Percentiles rank a stretch among this genome's conserved stretches.
Evolutionary conservation across 2,888 invertebrate species (phyloP).

Genomic region (Artemia sp.): DNA sequence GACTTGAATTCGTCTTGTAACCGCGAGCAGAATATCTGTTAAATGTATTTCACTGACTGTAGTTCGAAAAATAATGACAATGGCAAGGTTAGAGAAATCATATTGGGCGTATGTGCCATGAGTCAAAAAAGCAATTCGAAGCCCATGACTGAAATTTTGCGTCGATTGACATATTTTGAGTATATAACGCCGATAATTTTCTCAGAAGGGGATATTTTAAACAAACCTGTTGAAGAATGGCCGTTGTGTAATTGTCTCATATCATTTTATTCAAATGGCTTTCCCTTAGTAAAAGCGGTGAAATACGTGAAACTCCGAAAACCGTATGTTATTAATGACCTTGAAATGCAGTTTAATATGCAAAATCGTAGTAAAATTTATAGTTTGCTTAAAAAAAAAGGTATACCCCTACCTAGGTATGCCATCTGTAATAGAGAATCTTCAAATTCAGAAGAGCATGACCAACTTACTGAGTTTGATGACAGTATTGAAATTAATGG

Average conservation of each 20-base stretch:
- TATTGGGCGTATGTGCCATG: conserved; percentile 99
- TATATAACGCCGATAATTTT: conserved; percentile 87
- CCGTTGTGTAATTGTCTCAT: conserved; percentile 93
- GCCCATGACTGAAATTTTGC: conserved; percentile 96
- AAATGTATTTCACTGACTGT: no score
- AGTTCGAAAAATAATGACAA: conserved; percentile 27
- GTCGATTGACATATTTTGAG: conserved; percentile 84
- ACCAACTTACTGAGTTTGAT: conserved; percentile 70
- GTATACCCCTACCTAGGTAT: conserved; percentile 93
- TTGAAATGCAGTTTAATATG: conserved; percentile 95
- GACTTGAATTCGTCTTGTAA: no score
- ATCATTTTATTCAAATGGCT: conserved; percentile 95
- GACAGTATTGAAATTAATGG: conserved; percentile 96
- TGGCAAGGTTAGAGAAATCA: conserved; percentile 61
- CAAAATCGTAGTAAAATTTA: conserved; percentile 88
- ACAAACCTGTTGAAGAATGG: conserved; percentile 94
- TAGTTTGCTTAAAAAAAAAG: conserved; percentile 75
- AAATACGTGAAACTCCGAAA: conserved; percentile 80
- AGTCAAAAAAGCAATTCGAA: conserved; percentile 96
- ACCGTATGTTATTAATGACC: conserved; percentile 94
- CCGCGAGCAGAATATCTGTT: no score
- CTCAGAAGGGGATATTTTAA: conserved; percentile 84
- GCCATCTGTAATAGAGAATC: conserved; percentile 90
- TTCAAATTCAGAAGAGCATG: conserved; percentile 64
- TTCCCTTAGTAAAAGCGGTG: conserved; percentile 93